Conservation (phyloP, 2,888 invertebrate genomes). For the Coleophora flavipennella region DNA sequence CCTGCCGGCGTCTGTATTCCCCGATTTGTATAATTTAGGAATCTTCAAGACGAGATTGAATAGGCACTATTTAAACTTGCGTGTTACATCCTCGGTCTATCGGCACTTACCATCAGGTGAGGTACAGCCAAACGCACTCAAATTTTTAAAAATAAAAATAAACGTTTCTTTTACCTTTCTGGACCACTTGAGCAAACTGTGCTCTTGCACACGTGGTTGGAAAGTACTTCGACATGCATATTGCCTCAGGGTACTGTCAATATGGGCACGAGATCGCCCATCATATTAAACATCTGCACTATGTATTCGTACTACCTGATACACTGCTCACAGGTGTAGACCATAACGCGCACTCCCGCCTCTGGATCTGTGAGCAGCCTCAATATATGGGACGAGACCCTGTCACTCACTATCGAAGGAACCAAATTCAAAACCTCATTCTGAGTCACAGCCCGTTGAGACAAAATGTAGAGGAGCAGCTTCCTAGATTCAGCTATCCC, state of each 20-base stretch:
- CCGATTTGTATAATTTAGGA: no score
- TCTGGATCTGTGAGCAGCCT: constrained; percentile 13
- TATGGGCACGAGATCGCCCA: constrained; percentile 11
- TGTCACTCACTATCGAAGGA: constrained; percentile 3
- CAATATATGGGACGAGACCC: constrained; percentile 14
- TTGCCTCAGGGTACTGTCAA: constrained; percentile 17
- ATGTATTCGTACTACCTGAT: constrained; percentile 10
- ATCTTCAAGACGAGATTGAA: no score
- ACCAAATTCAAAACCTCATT: constrained; percentile 13
- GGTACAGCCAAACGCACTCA: no score
- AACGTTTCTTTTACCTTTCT: constrained; percentile 10
- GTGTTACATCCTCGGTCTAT: no score
- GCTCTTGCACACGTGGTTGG: constrained; percentile 8
- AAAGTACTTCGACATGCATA: constrained; percentile 3
- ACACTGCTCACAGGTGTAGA: constrained; percentile 14
- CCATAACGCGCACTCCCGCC: constrained; percentile 20
- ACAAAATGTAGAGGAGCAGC: constrained; percentile 9
- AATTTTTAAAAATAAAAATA: no score
- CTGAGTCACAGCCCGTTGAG: constrained; percentile 2
- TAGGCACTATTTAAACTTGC: no score
- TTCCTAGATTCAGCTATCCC: constrained; percentile 10
- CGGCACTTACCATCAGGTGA: no score
- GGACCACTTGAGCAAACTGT: constrained; percentile 15
- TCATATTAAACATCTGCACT: constrained; percentile 13
- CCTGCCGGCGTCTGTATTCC: no score